These are phyloP conservation scores for Steinernema feltiae DNA, from an alignment of 1,140 invertebrate species.

Conservation along the genomic window DNA sequence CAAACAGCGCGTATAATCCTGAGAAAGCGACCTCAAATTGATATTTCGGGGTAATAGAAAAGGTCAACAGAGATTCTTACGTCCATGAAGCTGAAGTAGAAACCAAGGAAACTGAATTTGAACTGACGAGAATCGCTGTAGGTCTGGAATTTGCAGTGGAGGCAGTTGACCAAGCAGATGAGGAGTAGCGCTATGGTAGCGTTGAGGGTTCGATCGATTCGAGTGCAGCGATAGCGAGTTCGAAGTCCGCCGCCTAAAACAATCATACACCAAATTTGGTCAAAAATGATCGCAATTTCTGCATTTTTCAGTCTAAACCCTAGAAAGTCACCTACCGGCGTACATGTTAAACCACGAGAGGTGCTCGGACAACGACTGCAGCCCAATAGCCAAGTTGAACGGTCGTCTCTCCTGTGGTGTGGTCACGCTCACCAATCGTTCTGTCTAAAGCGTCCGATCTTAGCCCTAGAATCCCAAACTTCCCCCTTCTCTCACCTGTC, in stretches of 20 bases:
- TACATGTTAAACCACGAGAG: constrained; percentile 15
- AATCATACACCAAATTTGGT: no score
- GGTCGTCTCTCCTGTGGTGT: not conserved
- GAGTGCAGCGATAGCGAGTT: constrained; percentile 10
- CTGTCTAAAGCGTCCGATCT: no score
- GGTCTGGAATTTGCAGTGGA: not conserved
- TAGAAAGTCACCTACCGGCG: no score
- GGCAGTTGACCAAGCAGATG: not conserved
- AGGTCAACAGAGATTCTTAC: not conserved
- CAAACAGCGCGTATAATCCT: not conserved
- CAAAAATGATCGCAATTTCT: no score
- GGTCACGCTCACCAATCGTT: not conserved
- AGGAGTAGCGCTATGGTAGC: not conserved
- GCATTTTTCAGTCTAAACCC: no score
- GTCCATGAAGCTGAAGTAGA: not conserved
- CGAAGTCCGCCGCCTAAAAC: constrained; percentile 17
- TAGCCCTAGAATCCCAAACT: no score
- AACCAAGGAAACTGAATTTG: not conserved
- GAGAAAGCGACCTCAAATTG: not conserved
- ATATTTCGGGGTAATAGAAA: not conserved
- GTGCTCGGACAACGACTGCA: not conserved
- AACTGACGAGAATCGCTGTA: not conserved
- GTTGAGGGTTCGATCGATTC: not conserved
- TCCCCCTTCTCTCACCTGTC: no score
- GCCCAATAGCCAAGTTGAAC: constrained; percentile 9